Percentiles rank a stretch among this genome's conserved stretches.
Evolutionary conservation across 2,113 vertebrate genomes (phyloP).

Genomic region (Gambusia affinis): DNA sequence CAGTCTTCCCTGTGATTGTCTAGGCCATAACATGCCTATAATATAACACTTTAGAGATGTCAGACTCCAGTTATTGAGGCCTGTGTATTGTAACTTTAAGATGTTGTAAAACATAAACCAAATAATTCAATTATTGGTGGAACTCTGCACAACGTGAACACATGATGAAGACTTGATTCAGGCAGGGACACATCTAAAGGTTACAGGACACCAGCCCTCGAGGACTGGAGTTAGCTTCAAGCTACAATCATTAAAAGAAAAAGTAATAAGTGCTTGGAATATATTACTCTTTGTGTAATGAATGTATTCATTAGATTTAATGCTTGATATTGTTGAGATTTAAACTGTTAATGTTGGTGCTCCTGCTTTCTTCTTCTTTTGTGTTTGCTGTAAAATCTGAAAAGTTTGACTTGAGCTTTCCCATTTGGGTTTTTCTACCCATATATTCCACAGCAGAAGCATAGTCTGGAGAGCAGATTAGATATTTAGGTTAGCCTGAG

Average conservation of each 20-base stretch:
- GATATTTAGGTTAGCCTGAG: constrained; percentile 7
- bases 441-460: not conserved
- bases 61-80: no score
- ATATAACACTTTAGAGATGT: no score
- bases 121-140: no score
- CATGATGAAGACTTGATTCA: not conserved
- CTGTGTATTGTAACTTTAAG: no score
- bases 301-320: not conserved
- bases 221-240: not conserved
- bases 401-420: constrained; percentile 36
- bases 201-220: not conserved
- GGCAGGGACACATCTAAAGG: not conserved
- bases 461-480: constrained; percentile 25
- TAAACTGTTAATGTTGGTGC: not conserved
- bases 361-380: not conserved
- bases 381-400: constrained; percentile 17
- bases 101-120: no score
- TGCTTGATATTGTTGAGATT: not conserved
- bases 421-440: constrained; percentile 35
- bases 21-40: no score
- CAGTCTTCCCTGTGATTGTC: no score
- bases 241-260: not conserved
- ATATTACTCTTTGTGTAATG: not conserved
- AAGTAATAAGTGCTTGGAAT: not conserved
- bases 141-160: not conserved